Percentiles rank a stretch among this genome's conserved stretches.
Conservation (phyloP, 2,797 vertebrate species). For the Pangasius sanitwongsei region DNA sequence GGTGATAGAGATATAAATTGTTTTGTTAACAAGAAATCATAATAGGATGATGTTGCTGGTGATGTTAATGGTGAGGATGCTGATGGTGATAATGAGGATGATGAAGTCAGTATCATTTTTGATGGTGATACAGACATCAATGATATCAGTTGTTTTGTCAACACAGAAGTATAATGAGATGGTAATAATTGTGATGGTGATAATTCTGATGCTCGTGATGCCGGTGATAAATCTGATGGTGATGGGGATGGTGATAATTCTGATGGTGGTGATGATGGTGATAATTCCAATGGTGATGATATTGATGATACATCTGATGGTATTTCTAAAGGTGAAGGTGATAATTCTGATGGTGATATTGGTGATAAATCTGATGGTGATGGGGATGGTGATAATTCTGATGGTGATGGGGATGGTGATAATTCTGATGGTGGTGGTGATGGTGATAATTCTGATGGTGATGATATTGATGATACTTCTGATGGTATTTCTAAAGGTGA, state of each 20-base stretch:
- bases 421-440: not conserved
- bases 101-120: not conserved
- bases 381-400: not conserved
- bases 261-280: not conserved
- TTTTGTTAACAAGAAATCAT: not conserved
- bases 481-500: not conserved
- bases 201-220: constrained; percentile 20
- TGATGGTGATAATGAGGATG: constrained; percentile 31
- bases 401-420: not conserved
- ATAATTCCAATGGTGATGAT: too few species aligned
- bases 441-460: constrained; percentile 13
- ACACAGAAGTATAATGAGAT: not conserved
- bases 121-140: not conserved
- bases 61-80: not conserved
- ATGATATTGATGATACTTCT: too few species aligned
- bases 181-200: not conserved
- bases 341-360: not conserved
- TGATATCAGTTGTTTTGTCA: not conserved
- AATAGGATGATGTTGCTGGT: not conserved
- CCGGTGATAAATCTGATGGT: constrained; percentile 13
- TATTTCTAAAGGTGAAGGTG: not conserved
- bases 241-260: not conserved
- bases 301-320: not conserved
- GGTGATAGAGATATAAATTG: constrained; percentile 16
- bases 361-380: not conserved